Percentiles rank a stretch among this genome's conserved stretches.
phyloP scores from a whole-genome alignment of 2,888 invertebrate genomes.

The Ypsolopha sequella region DNA sequence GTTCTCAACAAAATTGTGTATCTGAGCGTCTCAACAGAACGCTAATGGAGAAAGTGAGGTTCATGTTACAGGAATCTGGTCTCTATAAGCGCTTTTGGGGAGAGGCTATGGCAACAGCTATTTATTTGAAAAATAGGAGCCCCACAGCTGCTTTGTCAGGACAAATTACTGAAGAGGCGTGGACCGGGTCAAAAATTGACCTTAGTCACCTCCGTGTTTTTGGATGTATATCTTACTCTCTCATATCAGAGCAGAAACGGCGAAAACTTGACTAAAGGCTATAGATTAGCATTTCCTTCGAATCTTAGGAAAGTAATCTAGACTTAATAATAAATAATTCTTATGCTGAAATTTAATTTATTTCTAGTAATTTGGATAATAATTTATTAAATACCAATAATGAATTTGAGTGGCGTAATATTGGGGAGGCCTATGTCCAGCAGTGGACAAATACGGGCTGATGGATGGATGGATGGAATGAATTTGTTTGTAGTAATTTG shows the following conservation, averaged over 20 bases:
- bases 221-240: conserved; percentile 4
- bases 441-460: no score
- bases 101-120: conserved; percentile 8
- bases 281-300: no score
- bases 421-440: no score
- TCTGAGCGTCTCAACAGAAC: conserved; percentile 16
- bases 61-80: conserved; percentile 6
- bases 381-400: no score
- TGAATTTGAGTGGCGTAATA: no score
- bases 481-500: no score
- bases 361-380: no score
- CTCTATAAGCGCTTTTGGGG: conserved; percentile 10
- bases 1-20: conserved; percentile 20
- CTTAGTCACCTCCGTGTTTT: conserved; percentile 5
- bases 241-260: conserved; percentile 7
- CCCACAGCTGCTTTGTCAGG: not conserved
- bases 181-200: conserved; percentile 1
- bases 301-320: no score
- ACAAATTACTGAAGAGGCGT: not conserved
- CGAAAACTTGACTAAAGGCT: no score
- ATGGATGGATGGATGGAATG: no score
- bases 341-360: no score
- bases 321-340: no score
- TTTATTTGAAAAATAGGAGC: conserved; percentile 3
- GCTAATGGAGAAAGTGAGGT: conserved; percentile 9